Base-by-base conservation (phyloP, 2,888 invertebrate species). In the Macaria liturata region DNA sequence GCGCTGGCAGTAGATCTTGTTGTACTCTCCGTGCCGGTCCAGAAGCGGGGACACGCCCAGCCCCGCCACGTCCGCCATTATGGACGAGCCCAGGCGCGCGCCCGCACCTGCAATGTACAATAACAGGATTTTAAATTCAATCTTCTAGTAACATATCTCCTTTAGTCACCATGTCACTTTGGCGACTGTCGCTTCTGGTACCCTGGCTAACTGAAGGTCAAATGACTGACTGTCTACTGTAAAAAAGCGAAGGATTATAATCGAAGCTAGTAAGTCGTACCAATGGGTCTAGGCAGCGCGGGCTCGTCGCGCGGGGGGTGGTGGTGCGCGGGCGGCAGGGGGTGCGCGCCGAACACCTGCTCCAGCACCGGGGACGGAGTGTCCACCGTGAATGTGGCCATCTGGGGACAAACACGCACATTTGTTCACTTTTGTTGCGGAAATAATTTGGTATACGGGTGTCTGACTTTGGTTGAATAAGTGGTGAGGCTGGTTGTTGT, bases 1-100 rank as follows among this genome's bases (percentile, higher is more conserved):
- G 44, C 96, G 92, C 65, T 93, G 93, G 83, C 96, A 96, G 81
- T 95, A 95, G 68, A 94, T 93, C 80, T 95, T 95, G 68, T 86
- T 81, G 67, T 85, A 84, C 66, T 93, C 94, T 0, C 70, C 70
- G 60, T 75, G 75, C 4, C 81, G 77, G 66, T 85, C 86, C 57
- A 79, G 59, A 54, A 57, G 39, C 9, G 69, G 71, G 56, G 77
- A 79, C 45, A 70, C 50, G 48, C 71, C 71, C 0, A 72, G 53
- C 4, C 72, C 76, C 32, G 69, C 57, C 34, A 48, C 48, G 66
- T 69, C 67, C 52, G 71, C 69, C 30, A 75, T 64, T 30, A 71
- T 64, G 0, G 78, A 67, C 0, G 77, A 31, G 68, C 0, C 42
- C 1, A 42, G n/a, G 42, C 42, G 42, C 8, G 9, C 42, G n/a